Evolutionary conservation across 2,113 vertebrate species (phyloP), one percentile per base, ranked within the genome.

Genomic region (Salvelinus namaycush): DNA sequence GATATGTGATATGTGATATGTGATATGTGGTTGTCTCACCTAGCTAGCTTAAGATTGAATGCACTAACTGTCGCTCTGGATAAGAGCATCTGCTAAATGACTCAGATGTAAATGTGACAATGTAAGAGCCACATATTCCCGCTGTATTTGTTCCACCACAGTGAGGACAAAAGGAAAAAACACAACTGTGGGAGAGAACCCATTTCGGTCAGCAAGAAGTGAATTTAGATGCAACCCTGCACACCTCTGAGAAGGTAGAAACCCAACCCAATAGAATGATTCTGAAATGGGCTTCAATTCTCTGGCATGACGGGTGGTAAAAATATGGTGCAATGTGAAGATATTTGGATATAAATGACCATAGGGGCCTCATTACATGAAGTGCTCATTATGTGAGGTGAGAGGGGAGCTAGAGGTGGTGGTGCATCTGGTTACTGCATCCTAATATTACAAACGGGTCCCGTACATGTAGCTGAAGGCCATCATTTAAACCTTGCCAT

Each of bases 221-320:
- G 26, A 16, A 67, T 14, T 14, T 14, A 27, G 39, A 44, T 12
- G 39, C 39, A 67, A 67, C 1, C 24, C 65, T 67, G 65, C 11
- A 72, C 49, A 57, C 54, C 62, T 14, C 75, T 39, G 49, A 70
- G 73, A 39, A 76, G 60, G 76, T 51, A 59, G 73, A 49, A 34
- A 39, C 48, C 4, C 9, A 11, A 44, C 39, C 39, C 39, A 39
- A 76, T 70, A 87, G 85, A 88, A 81, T 84, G 85, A 87, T 87
- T 90, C 81, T 76, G 84, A 86, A 90, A 91, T 81, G 74, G 87
- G 77, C 72, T 86, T 83, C 83, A 86, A 18, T 88, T 88, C 82
- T 70, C 75, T 77, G 62, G 86, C 81, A 88, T 85, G 86, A 82
- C 79, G 72, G 79, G 79, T 75, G 80, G 73, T 83, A 78, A 81